Conservation (phyloP, 2,113 vertebrate genomes). For the Apeltes quadracus region DNA sequence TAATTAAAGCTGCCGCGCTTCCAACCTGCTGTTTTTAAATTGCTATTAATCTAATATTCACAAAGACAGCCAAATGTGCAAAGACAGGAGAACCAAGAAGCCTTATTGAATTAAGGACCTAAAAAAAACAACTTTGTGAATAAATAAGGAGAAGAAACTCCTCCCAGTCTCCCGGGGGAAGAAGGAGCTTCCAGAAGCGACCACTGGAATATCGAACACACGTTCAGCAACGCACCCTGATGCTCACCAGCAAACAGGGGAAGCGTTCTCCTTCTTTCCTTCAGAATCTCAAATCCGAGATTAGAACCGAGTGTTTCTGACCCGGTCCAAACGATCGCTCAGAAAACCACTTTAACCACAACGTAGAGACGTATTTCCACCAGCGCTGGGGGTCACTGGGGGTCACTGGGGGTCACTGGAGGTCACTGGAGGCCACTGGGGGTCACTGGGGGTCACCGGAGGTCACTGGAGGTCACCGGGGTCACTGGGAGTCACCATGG, state of each 20-base stretch:
- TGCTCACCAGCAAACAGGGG: not conserved
- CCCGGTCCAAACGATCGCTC: too few species aligned
- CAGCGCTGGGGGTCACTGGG: too few species aligned
- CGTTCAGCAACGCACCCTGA: constrained; percentile 6
- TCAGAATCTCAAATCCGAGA: not conserved
- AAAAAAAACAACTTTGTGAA: constrained; percentile 21
- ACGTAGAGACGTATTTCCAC: not conserved
- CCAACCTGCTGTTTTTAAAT: constrained; percentile 57
- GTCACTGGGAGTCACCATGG: too few species aligned
- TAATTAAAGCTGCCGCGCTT: constrained; percentile 57
- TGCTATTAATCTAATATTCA: constrained; percentile 67
- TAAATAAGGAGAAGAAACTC: constrained; percentile 32
- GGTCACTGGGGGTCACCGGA: too few species aligned
- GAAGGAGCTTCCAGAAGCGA: not conserved
- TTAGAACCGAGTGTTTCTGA: not conserved
- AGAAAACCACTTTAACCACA: too few species aligned
- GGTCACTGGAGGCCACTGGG: not conserved
- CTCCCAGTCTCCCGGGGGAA: constrained; percentile 2
- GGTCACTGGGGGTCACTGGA: not conserved
- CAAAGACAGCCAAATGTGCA: constrained; percentile 56
- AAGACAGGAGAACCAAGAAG: constrained; percentile 18
- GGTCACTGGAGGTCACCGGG: too few species aligned
- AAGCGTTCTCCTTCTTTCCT: not conserved
- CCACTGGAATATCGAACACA: constrained; percentile 20
- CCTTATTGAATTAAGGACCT: constrained; percentile 58